Evolutionary conservation across 2,888 invertebrate genomes (phyloP).

Genomic region (Dichetophora obliterata): DNA sequence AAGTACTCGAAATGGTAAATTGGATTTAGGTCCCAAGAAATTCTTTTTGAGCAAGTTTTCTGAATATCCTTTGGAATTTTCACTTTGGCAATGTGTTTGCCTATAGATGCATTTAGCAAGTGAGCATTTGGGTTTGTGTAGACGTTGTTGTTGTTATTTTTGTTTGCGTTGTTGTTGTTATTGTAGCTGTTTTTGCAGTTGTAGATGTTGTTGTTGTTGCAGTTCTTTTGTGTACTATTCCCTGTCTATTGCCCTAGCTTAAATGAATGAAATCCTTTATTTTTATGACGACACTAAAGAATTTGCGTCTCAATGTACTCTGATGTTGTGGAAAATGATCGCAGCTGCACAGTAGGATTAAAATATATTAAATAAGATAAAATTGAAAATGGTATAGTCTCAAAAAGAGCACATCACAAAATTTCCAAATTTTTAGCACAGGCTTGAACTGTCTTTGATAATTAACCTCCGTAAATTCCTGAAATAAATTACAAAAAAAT

Average conservation of each 20-base stretch:
- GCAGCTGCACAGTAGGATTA: slow-evolving; percentile 24
- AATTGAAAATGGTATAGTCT: too few relatives aligned
- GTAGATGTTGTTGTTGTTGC: slow-evolving; percentile 12
- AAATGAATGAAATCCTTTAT: slow-evolving; percentile 39
- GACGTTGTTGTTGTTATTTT: slow-evolving; percentile 13
- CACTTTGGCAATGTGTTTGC: background rate
- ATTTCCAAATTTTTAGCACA: too few relatives aligned
- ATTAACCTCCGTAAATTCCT: too few relatives aligned
- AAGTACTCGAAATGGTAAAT: slow-evolving; percentile 34
- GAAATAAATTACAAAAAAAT: too few relatives aligned
- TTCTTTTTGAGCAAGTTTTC: slow-evolving; percentile 24
- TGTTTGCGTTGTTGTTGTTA: slow-evolving; percentile 4
- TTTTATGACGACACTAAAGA: slow-evolving; percentile 25
- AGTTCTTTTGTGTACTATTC: slow-evolving; percentile 11
- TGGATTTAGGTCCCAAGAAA: slow-evolving; percentile 36
- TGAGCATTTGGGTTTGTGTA: background rate
- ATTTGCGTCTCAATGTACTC: background rate
- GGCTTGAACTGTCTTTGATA: too few relatives aligned
- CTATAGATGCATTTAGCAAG: background rate
- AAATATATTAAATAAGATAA: too few relatives aligned
- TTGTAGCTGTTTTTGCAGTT: slow-evolving; percentile 17
- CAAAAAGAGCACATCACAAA: too few relatives aligned
- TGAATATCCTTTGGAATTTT: slow-evolving; percentile 15
- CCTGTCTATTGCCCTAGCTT: slow-evolving; percentile 20
- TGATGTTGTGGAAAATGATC: background rate